A percentile compares a stretch with the other conserved stretches of the same genome.
Conservation (phyloP, 1,140 invertebrate species). For the Diachasmimorpha longicaudata region DNA sequence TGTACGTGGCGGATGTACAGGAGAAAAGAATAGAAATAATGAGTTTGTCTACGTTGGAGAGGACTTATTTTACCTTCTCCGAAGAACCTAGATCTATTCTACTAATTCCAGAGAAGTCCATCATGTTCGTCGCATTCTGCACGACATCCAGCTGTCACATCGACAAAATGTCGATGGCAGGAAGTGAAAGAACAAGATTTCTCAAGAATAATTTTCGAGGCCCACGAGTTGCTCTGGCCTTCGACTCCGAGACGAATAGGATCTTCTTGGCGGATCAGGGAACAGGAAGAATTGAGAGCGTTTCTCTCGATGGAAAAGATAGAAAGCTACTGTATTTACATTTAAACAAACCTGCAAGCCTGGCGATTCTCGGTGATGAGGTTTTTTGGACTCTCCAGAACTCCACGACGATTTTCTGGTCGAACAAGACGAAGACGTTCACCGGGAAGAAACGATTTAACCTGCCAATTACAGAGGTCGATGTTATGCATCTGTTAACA, state of each 20-base stretch:
- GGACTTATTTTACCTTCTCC: conserved; percentile 61
- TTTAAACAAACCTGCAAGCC: conserved; percentile 56
- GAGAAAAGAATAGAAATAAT: conserved; percentile 67
- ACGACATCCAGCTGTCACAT: conserved; percentile 63
- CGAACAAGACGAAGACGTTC: conserved; percentile 62
- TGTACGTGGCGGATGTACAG: conserved; percentile 71
- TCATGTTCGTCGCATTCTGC: conserved; percentile 71
- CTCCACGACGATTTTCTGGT: conserved; percentile 64
- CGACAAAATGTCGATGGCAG: conserved; percentile 68
- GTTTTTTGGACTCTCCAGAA: conserved; percentile 59
- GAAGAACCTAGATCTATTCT: conserved; percentile 69
- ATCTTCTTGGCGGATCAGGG: conserved; percentile 67
- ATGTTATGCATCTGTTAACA: conserved; percentile 43
- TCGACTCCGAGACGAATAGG: conserved; percentile 59
- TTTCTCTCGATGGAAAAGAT: conserved; percentile 62
- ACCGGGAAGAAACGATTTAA: conserved; percentile 51
- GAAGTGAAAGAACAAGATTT: conserved; percentile 56
- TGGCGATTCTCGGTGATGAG: conserved; percentile 65
- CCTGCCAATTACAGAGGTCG: conserved; percentile 31
- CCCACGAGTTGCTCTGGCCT: conserved; percentile 62
- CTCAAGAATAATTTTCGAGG: conserved; percentile 61
- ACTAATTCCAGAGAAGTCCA: conserved; percentile 69
- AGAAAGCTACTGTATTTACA: conserved; percentile 44
- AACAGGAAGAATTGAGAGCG: conserved; percentile 64
- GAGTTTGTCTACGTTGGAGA: conserved; percentile 63